Percentiles rank a stretch among this genome's conserved stretches.
Evolutionary conservation across 2,888 invertebrate genomes (phyloP).

Genomic region (Kryphioiulus occultus): DNA sequence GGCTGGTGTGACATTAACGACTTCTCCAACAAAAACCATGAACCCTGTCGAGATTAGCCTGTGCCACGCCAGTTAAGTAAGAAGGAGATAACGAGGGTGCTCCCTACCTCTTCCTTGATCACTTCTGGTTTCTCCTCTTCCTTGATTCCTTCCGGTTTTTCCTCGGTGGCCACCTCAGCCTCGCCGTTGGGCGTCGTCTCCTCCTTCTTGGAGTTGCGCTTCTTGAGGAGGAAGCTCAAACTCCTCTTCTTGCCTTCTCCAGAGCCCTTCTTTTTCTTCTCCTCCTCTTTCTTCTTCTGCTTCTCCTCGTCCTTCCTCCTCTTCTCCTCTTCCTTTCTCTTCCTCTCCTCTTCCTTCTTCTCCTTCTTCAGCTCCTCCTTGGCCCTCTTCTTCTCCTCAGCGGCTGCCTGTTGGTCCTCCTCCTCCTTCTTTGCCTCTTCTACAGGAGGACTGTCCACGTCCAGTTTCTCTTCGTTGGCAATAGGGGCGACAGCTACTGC

Average conservation of each 20-base stretch:
- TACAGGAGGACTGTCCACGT: neutral
- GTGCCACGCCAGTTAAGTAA: neutral
- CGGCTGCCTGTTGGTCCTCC: neutral
- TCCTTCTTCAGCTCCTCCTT: slow-evolving; percentile 43
- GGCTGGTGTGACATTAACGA: too few relatives aligned
- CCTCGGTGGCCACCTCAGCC: neutral
- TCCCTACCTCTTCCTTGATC: neutral
- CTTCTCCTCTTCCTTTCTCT: slow-evolving; percentile 49
- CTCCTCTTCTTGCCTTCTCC: slow-evolving; percentile 48
- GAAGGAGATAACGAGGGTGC: neutral
- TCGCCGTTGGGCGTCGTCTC: slow-evolving; percentile 45
- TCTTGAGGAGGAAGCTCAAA: slow-evolving; percentile 48
- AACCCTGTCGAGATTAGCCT: neutral
- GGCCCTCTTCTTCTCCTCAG: slow-evolving; percentile 37
- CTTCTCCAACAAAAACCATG: neutral
- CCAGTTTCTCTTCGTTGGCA: slow-evolving; percentile 48
- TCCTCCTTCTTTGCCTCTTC: slow-evolving; percentile 44
- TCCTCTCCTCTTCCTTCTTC: slow-evolving; percentile 49
- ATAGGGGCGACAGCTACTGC: slow-evolving; percentile 43
- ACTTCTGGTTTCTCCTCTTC: neutral
- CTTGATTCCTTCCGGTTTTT: neutral
- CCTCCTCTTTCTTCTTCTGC: slow-evolving; percentile 42
- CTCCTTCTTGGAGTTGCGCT: slow-evolving; percentile 49
- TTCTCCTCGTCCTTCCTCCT: slow-evolving; percentile 50
- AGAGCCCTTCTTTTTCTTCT: slow-evolving; percentile 44